Conservation (phyloP, 2,888 invertebrate species). For the Melinaea marsaeus region DNA sequence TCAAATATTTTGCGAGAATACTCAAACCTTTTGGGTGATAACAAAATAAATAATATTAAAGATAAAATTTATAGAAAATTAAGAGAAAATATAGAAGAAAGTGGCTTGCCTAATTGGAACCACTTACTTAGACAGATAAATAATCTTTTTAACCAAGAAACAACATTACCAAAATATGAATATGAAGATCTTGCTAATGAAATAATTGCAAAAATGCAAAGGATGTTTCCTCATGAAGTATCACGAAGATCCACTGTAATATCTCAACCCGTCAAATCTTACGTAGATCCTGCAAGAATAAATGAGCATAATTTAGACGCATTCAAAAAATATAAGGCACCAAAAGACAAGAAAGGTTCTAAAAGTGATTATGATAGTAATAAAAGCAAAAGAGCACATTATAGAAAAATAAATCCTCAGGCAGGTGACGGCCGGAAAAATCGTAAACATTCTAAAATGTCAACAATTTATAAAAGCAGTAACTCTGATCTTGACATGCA, state of each 20-base stretch:
- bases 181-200: background rate
- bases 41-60: background rate
- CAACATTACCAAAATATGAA: constrained; percentile 1
- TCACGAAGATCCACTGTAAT: background rate
- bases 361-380: background rate
- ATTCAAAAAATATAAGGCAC: background rate
- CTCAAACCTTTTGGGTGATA: background rate
- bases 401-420: background rate
- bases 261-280: background rate
- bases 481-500: background rate
- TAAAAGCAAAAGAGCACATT: background rate
- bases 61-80: constrained; percentile 1
- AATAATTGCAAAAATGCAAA: background rate
- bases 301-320: background rate
- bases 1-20: background rate
- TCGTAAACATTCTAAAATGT: constrained; percentile 2
- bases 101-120: constrained; percentile 1
- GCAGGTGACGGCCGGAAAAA: background rate
- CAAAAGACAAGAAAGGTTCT: background rate
- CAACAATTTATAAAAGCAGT: constrained; percentile 5
- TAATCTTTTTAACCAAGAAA: constrained; percentile 6
- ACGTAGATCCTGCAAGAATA: background rate
- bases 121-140: background rate
- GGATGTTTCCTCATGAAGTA: background rate
- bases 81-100: constrained; percentile 4